Percentiles rank a stretch among this genome's conserved stretches.
phyloP scores from a whole-genome alignment of 1,140 invertebrate species.

The Drosophila funebris region DNA sequence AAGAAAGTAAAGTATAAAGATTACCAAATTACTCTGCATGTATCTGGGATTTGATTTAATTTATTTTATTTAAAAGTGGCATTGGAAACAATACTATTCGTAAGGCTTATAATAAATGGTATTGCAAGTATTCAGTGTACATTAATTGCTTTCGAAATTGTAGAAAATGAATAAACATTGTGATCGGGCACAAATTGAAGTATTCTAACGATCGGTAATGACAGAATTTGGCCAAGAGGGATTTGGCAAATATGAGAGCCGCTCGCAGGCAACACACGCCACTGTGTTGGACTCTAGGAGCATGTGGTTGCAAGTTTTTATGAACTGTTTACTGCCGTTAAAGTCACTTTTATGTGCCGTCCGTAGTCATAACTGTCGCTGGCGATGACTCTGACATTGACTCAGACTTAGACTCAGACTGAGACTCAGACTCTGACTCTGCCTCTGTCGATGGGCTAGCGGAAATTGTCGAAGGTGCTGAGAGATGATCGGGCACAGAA shows the following conservation, averaged over 20 bases:
- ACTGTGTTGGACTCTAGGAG: constrained; percentile 6
- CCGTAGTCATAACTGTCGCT: constrained; percentile 73
- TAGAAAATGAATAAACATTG: too few species aligned
- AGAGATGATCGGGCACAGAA: constrained; percentile 64
- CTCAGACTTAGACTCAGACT: neutral
- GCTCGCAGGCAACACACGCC: neutral
- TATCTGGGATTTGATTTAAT: too few species aligned
- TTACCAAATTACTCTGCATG: too few species aligned
- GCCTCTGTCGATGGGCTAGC: constrained; percentile 59
- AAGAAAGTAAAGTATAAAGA: too few species aligned
- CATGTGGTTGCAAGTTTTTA: constrained; percentile 58
- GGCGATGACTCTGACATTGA: constrained; percentile 23
- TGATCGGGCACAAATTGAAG: neutral
- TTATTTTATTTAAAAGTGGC: too few species aligned
- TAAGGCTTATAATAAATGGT: too few species aligned
- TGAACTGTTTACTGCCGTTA: constrained; percentile 79
- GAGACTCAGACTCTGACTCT: neutral
- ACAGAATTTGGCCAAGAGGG: neutral
- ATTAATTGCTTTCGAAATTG: too few species aligned
- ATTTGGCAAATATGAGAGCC: constrained; percentile 18
- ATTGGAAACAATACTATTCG: too few species aligned
- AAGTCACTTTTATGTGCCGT: constrained; percentile 77
- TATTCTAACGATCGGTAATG: neutral
- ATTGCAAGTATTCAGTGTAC: too few species aligned
- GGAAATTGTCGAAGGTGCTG: constrained; percentile 67